Conservation (phyloP, 2,888 invertebrate genomes). For the Limnephilus marmoratus region DNA sequence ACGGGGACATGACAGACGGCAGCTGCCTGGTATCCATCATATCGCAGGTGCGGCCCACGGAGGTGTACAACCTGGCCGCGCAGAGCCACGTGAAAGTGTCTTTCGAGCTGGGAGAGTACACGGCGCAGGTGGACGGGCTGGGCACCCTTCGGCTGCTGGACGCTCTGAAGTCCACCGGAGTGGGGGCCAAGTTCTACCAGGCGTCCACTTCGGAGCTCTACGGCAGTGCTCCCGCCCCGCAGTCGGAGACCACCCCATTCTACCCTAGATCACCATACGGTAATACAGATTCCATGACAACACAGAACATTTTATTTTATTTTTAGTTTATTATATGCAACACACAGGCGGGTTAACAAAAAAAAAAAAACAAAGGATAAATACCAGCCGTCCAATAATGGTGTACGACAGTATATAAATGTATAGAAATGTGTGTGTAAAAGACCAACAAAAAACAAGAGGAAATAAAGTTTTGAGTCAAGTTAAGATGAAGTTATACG, state of each 20-base stretch:
- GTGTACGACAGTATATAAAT: too few relatives aligned
- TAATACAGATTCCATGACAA: conserved; percentile 71
- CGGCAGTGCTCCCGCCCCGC: conserved; percentile 94
- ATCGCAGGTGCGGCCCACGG: conserved; percentile 83
- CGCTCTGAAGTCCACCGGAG: conserved; percentile 93
- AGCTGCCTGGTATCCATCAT: conserved; percentile 95
- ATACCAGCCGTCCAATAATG: too few relatives aligned
- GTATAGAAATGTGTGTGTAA: too few relatives aligned
- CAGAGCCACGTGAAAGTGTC: conserved; percentile 99
- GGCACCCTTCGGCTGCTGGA: conserved; percentile 94
- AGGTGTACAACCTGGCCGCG: conserved; percentile 98
- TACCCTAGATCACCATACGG: conserved; percentile 98
- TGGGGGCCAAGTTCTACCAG: conserved; percentile 92
- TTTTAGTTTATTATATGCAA: too few relatives aligned
- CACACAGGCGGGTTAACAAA: too few relatives aligned
- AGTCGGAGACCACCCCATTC: conserved; percentile 96
- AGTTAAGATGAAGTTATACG: too few relatives aligned
- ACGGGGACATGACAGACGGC: conserved; percentile 99
- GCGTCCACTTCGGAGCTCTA: conserved; percentile 97
- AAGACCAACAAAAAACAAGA: too few relatives aligned
- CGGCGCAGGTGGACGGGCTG: conserved; percentile 98
- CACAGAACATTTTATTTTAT: background rate
- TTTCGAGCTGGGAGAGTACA: conserved; percentile 98
- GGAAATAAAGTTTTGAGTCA: too few relatives aligned
- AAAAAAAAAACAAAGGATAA: too few relatives aligned